Conservation (phyloP, 2,113 vertebrate genomes). For the Perca flavescens region DNA sequence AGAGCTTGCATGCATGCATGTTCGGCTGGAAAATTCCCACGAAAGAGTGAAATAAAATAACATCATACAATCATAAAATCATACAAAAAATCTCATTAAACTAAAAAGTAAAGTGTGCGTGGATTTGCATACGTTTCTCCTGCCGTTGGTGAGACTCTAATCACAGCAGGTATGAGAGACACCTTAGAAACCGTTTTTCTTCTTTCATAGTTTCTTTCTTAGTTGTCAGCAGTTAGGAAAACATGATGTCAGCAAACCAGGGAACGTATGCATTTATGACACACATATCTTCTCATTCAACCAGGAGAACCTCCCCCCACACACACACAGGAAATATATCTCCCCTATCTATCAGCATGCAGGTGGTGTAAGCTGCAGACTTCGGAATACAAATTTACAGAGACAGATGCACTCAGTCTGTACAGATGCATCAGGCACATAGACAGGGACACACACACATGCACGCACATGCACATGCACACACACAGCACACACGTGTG, state of each 20-base stretch:
- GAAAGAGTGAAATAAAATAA: not conserved
- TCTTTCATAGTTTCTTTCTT: not conserved
- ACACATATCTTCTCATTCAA: constrained; percentile 10
- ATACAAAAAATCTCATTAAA: constrained; percentile 4
- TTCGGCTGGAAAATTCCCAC: not conserved
- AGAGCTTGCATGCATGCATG: not conserved
- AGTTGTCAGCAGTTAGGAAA: constrained; percentile 20
- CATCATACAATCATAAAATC: too few relatives aligned
- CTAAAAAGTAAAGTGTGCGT: not conserved
- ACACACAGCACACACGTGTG: constrained; percentile 47
- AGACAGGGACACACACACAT: constrained; percentile 1
- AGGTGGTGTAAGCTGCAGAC: constrained; percentile 39
- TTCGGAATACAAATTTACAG: constrained; percentile 23
- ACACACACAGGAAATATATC: constrained; percentile 1
- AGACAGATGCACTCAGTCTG: constrained; percentile 16
- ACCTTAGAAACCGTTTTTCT: not conserved
- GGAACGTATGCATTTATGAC: constrained; percentile 10
- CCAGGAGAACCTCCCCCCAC: not conserved
- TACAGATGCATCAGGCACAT: not conserved
- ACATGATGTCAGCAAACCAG: constrained; percentile 24
- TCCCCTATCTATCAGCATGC: constrained; percentile 21
- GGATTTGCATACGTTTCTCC: constrained; percentile 6
- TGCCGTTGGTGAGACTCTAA: constrained; percentile 10
- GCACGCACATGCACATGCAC: not conserved
- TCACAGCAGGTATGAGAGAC: not conserved